These are phyloP conservation scores for Drosophila fulvimacula DNA, from an alignment of 2,888 invertebrate genomes.

Conservation along the genomic window DNA sequence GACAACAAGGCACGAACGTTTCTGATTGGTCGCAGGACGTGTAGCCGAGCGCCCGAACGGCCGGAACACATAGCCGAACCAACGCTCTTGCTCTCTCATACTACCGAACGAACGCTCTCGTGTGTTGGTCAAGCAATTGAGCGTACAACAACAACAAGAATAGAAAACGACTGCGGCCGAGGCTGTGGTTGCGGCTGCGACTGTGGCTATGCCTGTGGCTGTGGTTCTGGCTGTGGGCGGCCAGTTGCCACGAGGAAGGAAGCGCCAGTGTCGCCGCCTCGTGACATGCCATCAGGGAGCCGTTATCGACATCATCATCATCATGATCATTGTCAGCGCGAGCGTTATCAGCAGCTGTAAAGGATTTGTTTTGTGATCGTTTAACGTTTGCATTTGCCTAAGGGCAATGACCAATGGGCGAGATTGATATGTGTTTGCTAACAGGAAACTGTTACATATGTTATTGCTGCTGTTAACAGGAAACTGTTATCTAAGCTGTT, in stretches of 20 bases:
- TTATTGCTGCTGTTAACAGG: no score
- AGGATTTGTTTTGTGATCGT: constrained; percentile 31
- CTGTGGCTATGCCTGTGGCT: constrained; percentile 4
- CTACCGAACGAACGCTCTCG: constrained; percentile 22
- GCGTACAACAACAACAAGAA: constrained; percentile 19
- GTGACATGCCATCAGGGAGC: constrained; percentile 33
- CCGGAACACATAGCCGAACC: constrained; percentile 25
- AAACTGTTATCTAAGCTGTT: no score
- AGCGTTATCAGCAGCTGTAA: constrained; percentile 18
- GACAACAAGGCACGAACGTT: constrained; percentile 41
- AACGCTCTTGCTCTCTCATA: constrained; percentile 23
- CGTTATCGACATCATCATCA: constrained; percentile 24
- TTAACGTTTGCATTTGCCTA: neutral
- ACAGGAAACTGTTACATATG: no score
- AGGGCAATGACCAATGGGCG: neutral
- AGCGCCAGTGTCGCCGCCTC: constrained; percentile 26
- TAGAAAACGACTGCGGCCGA: constrained; percentile 6
- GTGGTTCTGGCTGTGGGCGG: constrained; percentile 16
- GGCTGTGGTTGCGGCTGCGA: neutral
- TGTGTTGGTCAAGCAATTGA: constrained; percentile 51
- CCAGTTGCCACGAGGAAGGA: constrained; percentile 38
- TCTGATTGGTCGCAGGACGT: constrained; percentile 67
- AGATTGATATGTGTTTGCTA: no score
- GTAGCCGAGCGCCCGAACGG: constrained; percentile 36
- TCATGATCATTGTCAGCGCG: constrained; percentile 20